Evolutionary conservation across 2,888 invertebrate genomes (phyloP), one percentile per base, ranked within the genome.

Genomic region (Polylopha cassiicola): DNA sequence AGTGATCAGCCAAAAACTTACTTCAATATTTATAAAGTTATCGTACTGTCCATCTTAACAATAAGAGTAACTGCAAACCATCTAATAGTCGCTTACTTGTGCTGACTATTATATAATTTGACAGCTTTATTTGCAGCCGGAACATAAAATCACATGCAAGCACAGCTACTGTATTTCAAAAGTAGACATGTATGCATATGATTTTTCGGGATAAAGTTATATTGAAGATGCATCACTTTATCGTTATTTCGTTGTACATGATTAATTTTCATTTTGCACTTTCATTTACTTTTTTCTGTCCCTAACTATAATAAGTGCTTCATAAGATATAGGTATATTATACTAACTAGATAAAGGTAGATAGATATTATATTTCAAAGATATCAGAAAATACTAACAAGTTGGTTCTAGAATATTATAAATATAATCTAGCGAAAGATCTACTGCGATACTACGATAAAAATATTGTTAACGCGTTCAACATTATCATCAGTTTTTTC

Each of bases 11-110:
- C 52, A 54, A 68, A n/a, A 73, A 70, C 67, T 73, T 69, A 66
- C 46, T 68, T 61, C 61, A 20, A 23, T 29, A 39, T 13, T 39
- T 47, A n/a, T 42, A 44, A 43, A 18, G 13, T 28, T 77, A 84
- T 82, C 84, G 84, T 84, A 84, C 82, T 79, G 66, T 77, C 73
- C 77, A 82, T 82, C 80, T 75, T 81, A 76, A 55, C 49, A 48
- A 56, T 65, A 66, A 42, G 23, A 46, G 33, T 50, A 53, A 64
- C 68, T 67, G 70, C 53, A 74, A 80, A 67, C 65, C 52, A 61
- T 58, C 48, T 43, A 71, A 68, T 55, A 68, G 61, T 53, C 54
- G 65, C 65, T 36, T 8, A 23, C 7, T 30, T 43, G 53, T 60
- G 61, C 54, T 39, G 27, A 47, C 55, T 61, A 63, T 70, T 69